Evolutionary conservation across 1,140 invertebrate genomes (phyloP), one percentile per base, ranked within the genome.

Genomic region (Melitaea cinxia): DNA sequence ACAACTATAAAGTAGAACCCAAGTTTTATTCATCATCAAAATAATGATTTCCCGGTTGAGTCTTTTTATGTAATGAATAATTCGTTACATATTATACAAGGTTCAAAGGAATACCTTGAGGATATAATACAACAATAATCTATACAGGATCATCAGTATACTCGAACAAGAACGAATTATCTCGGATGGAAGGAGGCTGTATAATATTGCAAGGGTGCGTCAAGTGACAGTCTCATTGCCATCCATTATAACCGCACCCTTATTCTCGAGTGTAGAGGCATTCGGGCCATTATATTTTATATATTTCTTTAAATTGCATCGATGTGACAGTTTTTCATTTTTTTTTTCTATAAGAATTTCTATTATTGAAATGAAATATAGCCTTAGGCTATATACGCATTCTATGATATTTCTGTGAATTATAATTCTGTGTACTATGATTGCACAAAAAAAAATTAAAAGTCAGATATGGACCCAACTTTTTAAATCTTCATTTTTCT

Each of bases 171-270:
- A 70, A 77, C 65, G 73, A 80, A 81, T 77, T 77, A 77, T 76
- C 72, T 65, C 71, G 30, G 64, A 72, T n/a, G 70, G 65, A 64
- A 68, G 73, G 73, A 78, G 80, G 72, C 76, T 79, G 58, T 78
- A 72, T 88, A 85, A 88, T 82, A 82, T 83, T 80, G 82, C 83
- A 78, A 76, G 86, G 86, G 86, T 79, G 86, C 77, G 86, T 89
- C 84, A 80, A 78, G 76, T 75, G 82, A 81, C 78, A 80, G 78
- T 70, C 74, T 72, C 70, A 70, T 65, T 77, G 70, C 70, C 77
- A 87, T 87, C 84, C 79, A 85, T 87, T 89, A 87, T 81, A 78
- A 68, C 50, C 52, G 52, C 62, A 61, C 50, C 61, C 77, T 62
- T 85, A 89, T 87, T 86, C 80, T 75, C 70, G 17, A 33, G 2